These are phyloP conservation scores for Melanotaenia duboulayi DNA, from an alignment of 2,113 vertebrate genomes.

Conservation along the genomic window DNA sequence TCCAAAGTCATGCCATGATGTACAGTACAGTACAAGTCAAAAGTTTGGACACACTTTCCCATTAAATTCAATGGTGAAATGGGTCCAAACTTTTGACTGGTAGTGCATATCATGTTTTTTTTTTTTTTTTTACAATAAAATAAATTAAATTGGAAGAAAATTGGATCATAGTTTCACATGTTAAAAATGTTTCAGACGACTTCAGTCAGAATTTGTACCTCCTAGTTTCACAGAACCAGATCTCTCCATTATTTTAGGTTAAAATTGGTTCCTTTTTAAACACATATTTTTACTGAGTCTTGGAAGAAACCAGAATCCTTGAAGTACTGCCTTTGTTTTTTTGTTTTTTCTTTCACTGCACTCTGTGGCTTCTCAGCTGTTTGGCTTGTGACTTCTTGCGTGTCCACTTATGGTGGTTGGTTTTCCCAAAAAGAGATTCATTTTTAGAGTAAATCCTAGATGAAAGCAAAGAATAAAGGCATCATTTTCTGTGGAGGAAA, in stretches of 20 bases:
- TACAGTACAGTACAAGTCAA: no score
- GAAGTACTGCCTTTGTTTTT: not conserved
- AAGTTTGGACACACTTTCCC: no score
- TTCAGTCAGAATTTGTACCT: not conserved
- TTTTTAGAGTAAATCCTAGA: not conserved
- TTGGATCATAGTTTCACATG: no score
- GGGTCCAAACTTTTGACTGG: no score
- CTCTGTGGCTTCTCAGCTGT: slow-evolving; percentile 16
- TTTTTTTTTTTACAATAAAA: no score
- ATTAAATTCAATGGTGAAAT: no score
- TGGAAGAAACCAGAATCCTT: slow-evolving; percentile 1
- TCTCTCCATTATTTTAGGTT: not conserved
- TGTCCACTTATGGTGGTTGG: not conserved
- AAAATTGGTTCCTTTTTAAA: slow-evolving; percentile 1
- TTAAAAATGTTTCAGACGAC: not conserved
- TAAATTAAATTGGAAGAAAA: no score
- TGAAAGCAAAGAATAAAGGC: not conserved
- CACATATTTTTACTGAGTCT: not conserved
- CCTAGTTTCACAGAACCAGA: not conserved
- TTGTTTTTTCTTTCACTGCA: not conserved
- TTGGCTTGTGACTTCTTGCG: not conserved
- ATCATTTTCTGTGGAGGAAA: not conserved
- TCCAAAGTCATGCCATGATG: not conserved
- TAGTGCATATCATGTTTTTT: no score
- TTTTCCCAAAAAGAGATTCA: slow-evolving; percentile 8